phyloP scores from a whole-genome alignment of 92 coral and sea anemone species.

The Isaurus tuberculatus region DNA sequence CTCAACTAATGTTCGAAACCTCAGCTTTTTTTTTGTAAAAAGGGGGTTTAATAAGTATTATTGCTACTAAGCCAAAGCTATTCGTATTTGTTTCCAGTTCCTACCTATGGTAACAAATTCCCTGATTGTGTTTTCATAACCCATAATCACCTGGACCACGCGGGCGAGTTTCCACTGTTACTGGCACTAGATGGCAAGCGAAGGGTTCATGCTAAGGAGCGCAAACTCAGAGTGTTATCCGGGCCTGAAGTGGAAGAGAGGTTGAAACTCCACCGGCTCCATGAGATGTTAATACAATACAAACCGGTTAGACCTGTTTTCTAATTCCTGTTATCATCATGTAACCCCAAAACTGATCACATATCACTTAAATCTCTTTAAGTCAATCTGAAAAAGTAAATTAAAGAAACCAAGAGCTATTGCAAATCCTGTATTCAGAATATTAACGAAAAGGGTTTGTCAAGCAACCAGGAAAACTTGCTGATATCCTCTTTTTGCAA shows the following conservation, averaged over 20 bases:
- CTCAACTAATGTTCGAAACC: no score
- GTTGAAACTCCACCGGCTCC: slow-evolving; percentile 59
- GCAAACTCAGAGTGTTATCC: slow-evolving; percentile 56
- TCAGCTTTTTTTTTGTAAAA: no score
- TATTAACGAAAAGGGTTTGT: no score
- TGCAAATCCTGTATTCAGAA: no score
- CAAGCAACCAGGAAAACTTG: no score
- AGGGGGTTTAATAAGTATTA: no score
- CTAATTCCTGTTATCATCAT: neutral
- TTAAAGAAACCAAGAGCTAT: no score
- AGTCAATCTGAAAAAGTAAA: no score
- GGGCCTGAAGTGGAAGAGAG: slow-evolving; percentile 72
- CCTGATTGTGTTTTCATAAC: slow-evolving; percentile 68
- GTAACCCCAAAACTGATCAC: neutral
- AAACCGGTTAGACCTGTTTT: slow-evolving; percentile 48
- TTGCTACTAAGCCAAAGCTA: neutral
- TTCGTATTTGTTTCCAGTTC: slow-evolving; percentile 8
- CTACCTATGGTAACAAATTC: slow-evolving; percentile 35
- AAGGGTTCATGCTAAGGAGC: slow-evolving; percentile 37
- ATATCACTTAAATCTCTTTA: no score
- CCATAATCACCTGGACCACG: slow-evolving; percentile 70
- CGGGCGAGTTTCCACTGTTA: slow-evolving; percentile 65
- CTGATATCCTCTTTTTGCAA: no score
- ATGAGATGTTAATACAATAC: slow-evolving; percentile 54
- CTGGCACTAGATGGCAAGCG: slow-evolving; percentile 57